phyloP scores from a whole-genome alignment of 2,888 invertebrate genomes.

The Nephrotoma guestfalica region DNA sequence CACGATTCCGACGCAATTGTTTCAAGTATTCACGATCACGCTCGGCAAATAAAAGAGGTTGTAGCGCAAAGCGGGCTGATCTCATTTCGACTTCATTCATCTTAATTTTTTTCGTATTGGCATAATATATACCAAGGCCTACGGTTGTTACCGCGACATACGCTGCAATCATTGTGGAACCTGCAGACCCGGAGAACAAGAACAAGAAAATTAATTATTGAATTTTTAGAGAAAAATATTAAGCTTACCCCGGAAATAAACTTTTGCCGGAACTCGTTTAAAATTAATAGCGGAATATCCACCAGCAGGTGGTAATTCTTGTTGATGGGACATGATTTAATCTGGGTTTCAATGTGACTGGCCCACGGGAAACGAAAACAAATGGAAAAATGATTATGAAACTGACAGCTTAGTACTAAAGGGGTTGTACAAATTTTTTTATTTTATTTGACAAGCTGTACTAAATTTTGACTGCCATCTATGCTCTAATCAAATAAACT shows the following conservation, averaged over 20 bases:
- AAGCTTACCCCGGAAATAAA: slow-evolving; percentile 48
- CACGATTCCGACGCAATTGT: slow-evolving; percentile 62
- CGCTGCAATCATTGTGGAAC: slow-evolving; percentile 45
- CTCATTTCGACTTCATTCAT: slow-evolving; percentile 55
- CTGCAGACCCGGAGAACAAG: slow-evolving; percentile 31
- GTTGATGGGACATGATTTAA: slow-evolving; percentile 26
- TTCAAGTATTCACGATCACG: slow-evolving; percentile 71
- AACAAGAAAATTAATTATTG: not conserved
- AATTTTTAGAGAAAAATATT: not conserved
- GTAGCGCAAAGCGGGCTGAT: slow-evolving; percentile 60
- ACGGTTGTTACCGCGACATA: slow-evolving; percentile 42
- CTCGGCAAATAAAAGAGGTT: slow-evolving; percentile 68
- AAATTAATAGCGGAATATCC: slow-evolving; percentile 70
- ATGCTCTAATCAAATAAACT: not conserved
- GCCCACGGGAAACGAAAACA: not conserved
- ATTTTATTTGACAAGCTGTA: not conserved
- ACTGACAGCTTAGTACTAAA: not conserved
- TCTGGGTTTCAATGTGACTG: not conserved
- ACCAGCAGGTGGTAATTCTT: slow-evolving; percentile 88
- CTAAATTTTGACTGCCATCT: not conserved
- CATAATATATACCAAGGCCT: slow-evolving; percentile 41
- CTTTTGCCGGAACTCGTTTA: slow-evolving; percentile 55
- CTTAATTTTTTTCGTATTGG: slow-evolving; percentile 37
- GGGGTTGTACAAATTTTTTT: not conserved
- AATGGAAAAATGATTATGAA: not conserved